Evolutionary conservation across 2,888 invertebrate species (phyloP), one percentile per base, ranked within the genome.

Genomic region (Cephus sareptanus): DNA sequence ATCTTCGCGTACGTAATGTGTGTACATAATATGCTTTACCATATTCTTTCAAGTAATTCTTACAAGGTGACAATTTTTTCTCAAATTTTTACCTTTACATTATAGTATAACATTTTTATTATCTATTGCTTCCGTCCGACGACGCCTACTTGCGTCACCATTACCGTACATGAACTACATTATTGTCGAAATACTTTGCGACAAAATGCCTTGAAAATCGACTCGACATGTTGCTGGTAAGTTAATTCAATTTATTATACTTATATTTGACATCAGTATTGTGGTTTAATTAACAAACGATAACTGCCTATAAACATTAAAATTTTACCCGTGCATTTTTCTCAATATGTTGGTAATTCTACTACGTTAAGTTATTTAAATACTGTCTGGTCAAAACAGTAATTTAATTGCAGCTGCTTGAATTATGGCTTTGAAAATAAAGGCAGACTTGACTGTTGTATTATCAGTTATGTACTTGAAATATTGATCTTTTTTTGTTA

Each of bases 1-100:
- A 85, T 87, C 87, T 85, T 84, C 85, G 83, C 84, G 84, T 83
- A 79, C 11, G 35, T 35, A 37, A 30, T 23, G 71, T 23, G 31
- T 71, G 15, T 33, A 56, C 23, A 71, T 30, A 30, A 71, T 71
- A 71, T 33, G 71, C 71, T 30, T 33, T 71, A 30, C 30, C 4
- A 56, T 56, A 56, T 56, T 56, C 23, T 56, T 23, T 56, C 9
- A 56, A 56, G 23, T 23, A 56, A 56, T 56, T 23, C 23, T 56
- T 23, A 23, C 56, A 56, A 56, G 56, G 9, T 23, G 23, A 23
- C 56, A 56, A 1, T 56, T 56, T 56, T 56, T 56, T 23, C 23
- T 15, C 6, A 40, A 40, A 40, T 40, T 40, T 40, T 40, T 15
- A 40, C 15, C 40, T 40, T 6, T 40, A 15, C 15, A 15, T 15